phyloP scores from a whole-genome alignment of 2,113 vertebrate genomes.

The Siphamia tubifer region DNA sequence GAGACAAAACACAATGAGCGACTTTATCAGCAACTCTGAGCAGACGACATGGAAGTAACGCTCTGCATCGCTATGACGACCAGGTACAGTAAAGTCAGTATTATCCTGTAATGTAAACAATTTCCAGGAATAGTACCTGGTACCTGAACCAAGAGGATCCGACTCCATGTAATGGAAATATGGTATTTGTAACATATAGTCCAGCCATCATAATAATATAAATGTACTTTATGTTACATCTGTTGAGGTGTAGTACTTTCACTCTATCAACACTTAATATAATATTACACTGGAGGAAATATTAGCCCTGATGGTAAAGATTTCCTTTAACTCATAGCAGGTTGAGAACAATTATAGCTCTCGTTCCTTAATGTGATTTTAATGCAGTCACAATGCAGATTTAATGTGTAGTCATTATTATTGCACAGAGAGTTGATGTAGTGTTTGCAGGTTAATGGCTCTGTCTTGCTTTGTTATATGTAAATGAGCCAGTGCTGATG shows the following conservation, averaged over 20 bases:
- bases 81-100: too few relatives aligned
- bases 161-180: too few relatives aligned
- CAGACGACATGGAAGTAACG: too few relatives aligned
- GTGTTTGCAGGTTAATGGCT: constrained; percentile 55
- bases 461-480: constrained; percentile 47
- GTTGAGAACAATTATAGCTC: constrained; percentile 34
- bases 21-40: too few relatives aligned
- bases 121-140: too few relatives aligned
- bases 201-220: too few relatives aligned
- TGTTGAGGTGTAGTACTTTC: neutral
- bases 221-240: too few relatives aligned
- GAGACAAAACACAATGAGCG: too few relatives aligned
- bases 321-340: constrained; percentile 9
- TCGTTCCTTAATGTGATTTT: constrained; percentile 54
- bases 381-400: constrained; percentile 43
- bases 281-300: neutral
- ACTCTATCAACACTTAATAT: neutral
- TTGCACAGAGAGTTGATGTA: constrained; percentile 20
- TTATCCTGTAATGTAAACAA: too few relatives aligned
- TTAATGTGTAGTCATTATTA: constrained; percentile 56
- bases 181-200: too few relatives aligned
- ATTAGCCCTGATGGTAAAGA: neutral
- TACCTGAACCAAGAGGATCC: too few relatives aligned
- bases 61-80: too few relatives aligned
- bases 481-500: constrained; percentile 32